These are phyloP conservation scores for Therioaphis trifolii DNA, from an alignment of 2,888 invertebrate genomes.

Conservation along the genomic window DNA sequence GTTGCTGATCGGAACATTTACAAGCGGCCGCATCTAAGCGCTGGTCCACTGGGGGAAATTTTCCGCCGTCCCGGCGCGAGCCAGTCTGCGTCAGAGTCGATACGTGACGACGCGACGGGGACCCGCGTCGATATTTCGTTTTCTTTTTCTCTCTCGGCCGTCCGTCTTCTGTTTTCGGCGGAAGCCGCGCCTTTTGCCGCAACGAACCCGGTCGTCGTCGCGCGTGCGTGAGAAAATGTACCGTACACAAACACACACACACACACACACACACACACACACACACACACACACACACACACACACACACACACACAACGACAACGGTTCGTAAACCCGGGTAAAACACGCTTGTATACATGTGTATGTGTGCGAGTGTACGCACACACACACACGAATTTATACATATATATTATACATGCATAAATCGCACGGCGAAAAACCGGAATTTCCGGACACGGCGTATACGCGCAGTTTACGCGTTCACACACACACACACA, in stretches of 20 bases:
- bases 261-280: background rate
- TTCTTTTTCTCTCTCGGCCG: background rate
- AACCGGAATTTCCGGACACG: slow-evolving; percentile 61
- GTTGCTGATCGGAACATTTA: too few species aligned
- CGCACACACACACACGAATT: too few species aligned
- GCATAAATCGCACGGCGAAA: slow-evolving; percentile 27
- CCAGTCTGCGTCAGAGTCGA: too few species aligned
- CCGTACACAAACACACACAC: too few species aligned
- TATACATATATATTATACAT: too few species aligned
- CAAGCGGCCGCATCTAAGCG: too few species aligned
- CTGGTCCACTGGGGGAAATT: too few species aligned
- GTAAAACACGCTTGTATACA: too few species aligned
- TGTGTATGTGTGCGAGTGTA: too few species aligned
- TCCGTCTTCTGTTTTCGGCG: background rate
- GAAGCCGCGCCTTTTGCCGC: slow-evolving; percentile 16
- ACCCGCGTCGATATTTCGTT: background rate
- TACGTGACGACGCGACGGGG: background rate
- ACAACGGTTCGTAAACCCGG: too few species aligned
- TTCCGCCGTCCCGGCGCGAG: background rate
- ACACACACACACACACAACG: background rate
- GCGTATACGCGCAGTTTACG: background rate
- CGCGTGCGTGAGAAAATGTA: slow-evolving; percentile 43
- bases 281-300: too few species aligned
- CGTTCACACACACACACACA: background rate
- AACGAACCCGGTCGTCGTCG: background rate